Evolutionary conservation across 2,797 vertebrate genomes (phyloP).

Genomic region (Melanotaenia pygmaea): DNA sequence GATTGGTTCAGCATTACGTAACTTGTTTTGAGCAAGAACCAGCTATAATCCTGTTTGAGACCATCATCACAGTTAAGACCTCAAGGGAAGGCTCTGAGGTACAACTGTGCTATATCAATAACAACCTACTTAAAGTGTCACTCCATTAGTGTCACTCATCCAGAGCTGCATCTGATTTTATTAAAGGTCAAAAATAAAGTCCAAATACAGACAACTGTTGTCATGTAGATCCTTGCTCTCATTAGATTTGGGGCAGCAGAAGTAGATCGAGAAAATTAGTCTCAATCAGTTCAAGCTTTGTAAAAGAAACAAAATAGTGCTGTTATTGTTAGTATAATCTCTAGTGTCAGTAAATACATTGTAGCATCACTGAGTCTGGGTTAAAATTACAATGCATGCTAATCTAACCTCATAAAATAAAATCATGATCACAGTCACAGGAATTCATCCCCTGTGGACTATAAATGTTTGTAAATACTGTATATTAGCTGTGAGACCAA

Average conservation of each 20-base stretch:
- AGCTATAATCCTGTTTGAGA: conserved; percentile 31
- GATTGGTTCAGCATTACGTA: conserved; percentile 25
- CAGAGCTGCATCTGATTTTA: background rate
- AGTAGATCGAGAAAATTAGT: background rate
- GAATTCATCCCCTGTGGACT: background rate
- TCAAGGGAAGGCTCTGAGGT: background rate
- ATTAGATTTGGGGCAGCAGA: background rate
- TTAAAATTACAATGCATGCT: background rate
- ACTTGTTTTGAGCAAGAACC: conserved; percentile 53
- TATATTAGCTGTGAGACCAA: background rate
- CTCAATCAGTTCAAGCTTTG: background rate
- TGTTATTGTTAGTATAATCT: background rate
- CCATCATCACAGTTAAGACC: conserved; percentile 3
- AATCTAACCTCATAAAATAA: background rate
- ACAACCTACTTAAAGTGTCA: conserved; percentile 11
- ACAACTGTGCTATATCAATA: background rate
- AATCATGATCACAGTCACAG: background rate
- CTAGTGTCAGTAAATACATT: background rate
- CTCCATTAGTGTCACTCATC: background rate
- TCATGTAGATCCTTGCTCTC: background rate
- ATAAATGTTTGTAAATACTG: background rate
- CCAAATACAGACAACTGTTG: background rate
- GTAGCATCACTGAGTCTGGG: background rate
- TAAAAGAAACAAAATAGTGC: background rate
- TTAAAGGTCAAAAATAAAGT: background rate